These are phyloP conservation scores for Labeo calbasu DNA, from an alignment of 2,797 vertebrate genomes.

Conservation along the genomic window DNA sequence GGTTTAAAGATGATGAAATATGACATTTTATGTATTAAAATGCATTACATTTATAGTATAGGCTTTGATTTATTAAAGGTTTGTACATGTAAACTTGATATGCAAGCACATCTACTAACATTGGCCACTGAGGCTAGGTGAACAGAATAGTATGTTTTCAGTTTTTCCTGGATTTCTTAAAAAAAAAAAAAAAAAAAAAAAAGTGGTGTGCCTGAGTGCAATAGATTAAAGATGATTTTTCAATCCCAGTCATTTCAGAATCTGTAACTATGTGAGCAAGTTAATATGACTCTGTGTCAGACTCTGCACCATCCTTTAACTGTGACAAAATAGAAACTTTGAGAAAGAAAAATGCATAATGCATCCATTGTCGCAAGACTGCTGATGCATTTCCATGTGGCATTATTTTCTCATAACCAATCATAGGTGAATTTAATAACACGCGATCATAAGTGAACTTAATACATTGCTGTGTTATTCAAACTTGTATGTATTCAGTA, in stretches of 20 bases:
- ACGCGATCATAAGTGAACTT: background rate
- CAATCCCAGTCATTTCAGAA: background rate
- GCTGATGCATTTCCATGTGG: background rate
- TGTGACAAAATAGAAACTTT: background rate
- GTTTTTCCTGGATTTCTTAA: background rate
- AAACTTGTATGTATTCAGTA: background rate
- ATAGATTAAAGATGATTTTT: background rate
- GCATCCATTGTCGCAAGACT: background rate
- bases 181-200: background rate
- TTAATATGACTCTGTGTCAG: background rate
- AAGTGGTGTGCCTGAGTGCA: background rate
- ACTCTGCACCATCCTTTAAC: background rate
- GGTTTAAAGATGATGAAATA: background rate
- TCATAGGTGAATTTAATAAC: background rate
- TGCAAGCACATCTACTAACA: background rate
- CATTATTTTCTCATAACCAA: background rate
- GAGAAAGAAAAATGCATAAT: background rate
- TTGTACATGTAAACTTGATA: background rate
- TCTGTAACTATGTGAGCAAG: background rate
- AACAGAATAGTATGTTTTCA: background rate
- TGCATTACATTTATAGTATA: background rate
- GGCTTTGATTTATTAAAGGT: background rate
- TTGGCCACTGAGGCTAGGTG: background rate
- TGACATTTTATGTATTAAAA: background rate
- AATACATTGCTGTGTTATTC: background rate